Base-by-base conservation (phyloP, 2,113 vertebrate species). In the Galeopterus variegatus region DNA sequence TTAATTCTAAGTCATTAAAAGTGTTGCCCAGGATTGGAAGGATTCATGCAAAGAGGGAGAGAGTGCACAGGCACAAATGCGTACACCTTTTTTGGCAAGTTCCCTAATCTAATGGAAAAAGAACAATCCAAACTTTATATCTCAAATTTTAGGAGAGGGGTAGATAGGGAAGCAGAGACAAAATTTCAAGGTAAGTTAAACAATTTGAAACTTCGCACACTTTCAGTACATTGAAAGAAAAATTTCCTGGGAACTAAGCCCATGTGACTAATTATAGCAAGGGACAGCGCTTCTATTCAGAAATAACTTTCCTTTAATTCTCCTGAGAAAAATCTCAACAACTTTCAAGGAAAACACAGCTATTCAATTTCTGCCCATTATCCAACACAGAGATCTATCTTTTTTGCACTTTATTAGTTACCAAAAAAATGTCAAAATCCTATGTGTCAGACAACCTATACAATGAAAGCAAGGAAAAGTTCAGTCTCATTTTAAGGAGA, bases 261-360 rank as follows among this genome's bases (percentile, higher is more conserved):
- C 93, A 92, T 81, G 88, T 95, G 94, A 95, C 96, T 97, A 97
- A 94, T 94, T 96, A 97, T 56, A 95, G 93, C 41, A 64, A 91
- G 93, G 93, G 94, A 94, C 58, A 88, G 95, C 3, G 13, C 64
- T 93, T 92, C 92, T 96, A 97, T 98, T 98, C 95, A 97, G 96
- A 96, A 97, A 96, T 94, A 96, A 97, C 92, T 97, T 97, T 94
- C 88, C 3, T 91, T 56, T 94, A 97, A 97, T 93, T 97, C 97
- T 94, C 83, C 88, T 93, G 87, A 90, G 94, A 94, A 97, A 96
- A 93, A 88, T 95, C 94, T 94, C 60, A 96, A 84, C 96, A 94
- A 97, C 89, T 93, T 94, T 92, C 88, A 94, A 97, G 94, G 94
- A 95, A 98, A 98, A 97, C 72, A 97, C 28, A 88, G 93, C 76